Evolutionary conservation across 2,888 invertebrate species (phyloP).

Genomic region (Scelioninae gen. 2): DNA sequence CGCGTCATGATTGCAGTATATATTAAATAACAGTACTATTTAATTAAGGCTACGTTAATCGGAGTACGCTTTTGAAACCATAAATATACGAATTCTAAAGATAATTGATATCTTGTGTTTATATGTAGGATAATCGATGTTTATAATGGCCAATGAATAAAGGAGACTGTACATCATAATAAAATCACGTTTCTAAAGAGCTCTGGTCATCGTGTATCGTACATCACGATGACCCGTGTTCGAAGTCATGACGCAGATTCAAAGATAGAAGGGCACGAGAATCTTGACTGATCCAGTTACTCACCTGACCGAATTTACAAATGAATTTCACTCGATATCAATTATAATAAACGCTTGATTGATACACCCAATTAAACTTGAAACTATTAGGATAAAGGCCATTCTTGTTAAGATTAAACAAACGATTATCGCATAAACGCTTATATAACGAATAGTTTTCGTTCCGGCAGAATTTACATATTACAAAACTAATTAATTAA

Average conservation of each 20-base stretch:
- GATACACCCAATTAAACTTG: conserved; percentile 26
- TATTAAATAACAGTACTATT: conserved; percentile 58
- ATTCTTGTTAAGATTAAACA: background rate
- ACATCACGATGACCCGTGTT: conserved; percentile 60
- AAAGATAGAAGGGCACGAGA: conserved; percentile 58
- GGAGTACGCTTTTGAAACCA: conserved; percentile 15
- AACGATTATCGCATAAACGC: background rate
- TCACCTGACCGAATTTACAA: conserved; percentile 72
- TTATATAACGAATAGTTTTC: background rate
- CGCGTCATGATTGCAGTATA: conserved; percentile 32
- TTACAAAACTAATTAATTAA: conserved; percentile 35
- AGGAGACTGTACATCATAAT: conserved; percentile 52
- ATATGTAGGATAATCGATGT: conserved; percentile 58
- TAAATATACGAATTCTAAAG: conserved; percentile 47
- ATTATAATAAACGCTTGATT: too few relatives aligned
- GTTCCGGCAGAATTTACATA: conserved; percentile 11
- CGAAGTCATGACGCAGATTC: conserved; percentile 60
- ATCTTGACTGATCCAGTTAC: conserved; percentile 69
- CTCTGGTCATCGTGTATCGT: conserved; percentile 60
- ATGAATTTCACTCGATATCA: conserved; percentile 61
- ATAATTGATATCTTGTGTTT: conserved; percentile 60
- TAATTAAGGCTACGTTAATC: conserved; percentile 51
- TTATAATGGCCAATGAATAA: conserved; percentile 50
- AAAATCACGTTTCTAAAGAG: conserved; percentile 57
- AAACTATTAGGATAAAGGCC: background rate